Conservation (phyloP, 1,140 invertebrate species). For the Drosophila orosa region DNA sequence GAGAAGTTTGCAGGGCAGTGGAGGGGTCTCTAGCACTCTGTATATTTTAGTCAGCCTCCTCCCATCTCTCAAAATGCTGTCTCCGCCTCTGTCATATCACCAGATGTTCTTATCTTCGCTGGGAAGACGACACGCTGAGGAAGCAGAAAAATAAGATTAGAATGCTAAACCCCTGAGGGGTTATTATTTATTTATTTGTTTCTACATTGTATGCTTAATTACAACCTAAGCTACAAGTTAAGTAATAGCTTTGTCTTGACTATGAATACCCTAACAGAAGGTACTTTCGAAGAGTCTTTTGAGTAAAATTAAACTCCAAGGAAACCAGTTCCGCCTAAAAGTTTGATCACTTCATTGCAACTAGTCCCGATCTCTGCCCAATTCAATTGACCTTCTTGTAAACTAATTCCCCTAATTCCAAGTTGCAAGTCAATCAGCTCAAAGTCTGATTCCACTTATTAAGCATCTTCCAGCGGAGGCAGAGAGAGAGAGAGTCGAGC, state of each 20-base stretch:
- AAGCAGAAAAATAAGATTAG: background rate
- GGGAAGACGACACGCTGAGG: background rate
- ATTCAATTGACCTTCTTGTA: background rate
- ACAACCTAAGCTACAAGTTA: too few relatives aligned
- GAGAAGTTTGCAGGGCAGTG: background rate
- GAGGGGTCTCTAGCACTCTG: background rate
- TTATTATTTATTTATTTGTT: too few relatives aligned
- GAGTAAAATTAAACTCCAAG: too few relatives aligned
- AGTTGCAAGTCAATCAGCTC: slow-evolving; percentile 18
- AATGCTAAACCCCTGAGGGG: background rate
- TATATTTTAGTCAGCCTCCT: too few relatives aligned
- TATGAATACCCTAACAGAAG: background rate
- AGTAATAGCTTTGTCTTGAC: background rate
- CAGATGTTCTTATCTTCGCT: slow-evolving; percentile 1
- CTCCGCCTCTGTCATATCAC: background rate
- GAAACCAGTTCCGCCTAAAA: background rate
- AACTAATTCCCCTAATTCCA: slow-evolving; percentile 4
- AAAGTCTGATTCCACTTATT: background rate
- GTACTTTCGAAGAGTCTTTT: too few relatives aligned
- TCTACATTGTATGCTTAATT: too few relatives aligned
- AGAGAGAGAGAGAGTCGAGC: background rate
- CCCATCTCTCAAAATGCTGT: too few relatives aligned
- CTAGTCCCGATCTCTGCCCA: background rate
- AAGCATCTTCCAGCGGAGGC: background rate
- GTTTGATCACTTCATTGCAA: slow-evolving; percentile 5